A percentile compares a stretch with the other conserved stretches of the same genome.
Evolutionary conservation across 2,113 vertebrate species (phyloP).

Genomic region (Oryzias woworae): DNA sequence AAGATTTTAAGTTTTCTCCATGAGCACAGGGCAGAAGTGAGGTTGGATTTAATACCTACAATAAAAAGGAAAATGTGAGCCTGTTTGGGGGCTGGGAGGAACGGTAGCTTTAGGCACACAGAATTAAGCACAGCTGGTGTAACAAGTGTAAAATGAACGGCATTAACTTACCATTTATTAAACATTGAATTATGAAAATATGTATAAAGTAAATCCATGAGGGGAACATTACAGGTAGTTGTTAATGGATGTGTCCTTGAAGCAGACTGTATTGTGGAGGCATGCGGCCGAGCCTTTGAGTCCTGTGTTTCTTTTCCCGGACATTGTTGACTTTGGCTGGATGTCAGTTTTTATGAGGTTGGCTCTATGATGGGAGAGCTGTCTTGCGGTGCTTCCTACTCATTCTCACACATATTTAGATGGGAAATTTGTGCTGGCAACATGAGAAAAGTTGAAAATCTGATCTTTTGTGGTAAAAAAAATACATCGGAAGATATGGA

Average conservation of each 20-base stretch:
- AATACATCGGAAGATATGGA: conserved; percentile 31
- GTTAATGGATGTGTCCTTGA: conserved; percentile 47
- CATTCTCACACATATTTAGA: conserved; percentile 58
- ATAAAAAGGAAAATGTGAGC: conserved; percentile 68
- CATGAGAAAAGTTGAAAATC: conserved; percentile 46
- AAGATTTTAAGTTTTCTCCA: conserved; percentile 49
- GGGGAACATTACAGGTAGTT: conserved; percentile 26
- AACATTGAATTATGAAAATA: conserved; percentile 45
- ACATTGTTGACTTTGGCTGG: conserved; percentile 66
- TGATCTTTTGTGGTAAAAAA: conserved; percentile 25
- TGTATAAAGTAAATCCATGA: conserved; percentile 57
- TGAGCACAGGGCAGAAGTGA: conserved; percentile 20
- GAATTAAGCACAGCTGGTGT: conserved; percentile 64
- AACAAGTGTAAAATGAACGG: conserved; percentile 39
- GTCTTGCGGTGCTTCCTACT: conserved; percentile 55
- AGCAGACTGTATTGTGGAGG: conserved; percentile 48
- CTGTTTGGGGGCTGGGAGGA: conserved; percentile 52
- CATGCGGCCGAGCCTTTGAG: conserved; percentile 35
- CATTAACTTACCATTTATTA: conserved; percentile 60
- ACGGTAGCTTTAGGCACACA: conserved; percentile 40
- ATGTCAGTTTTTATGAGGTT: conserved; percentile 36
- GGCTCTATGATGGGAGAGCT: conserved; percentile 54
- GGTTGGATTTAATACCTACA: conserved; percentile 56
- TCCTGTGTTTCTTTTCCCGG: conserved; percentile 41
- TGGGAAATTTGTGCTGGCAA: conserved; percentile 62